Evolutionary conservation across 2,888 invertebrate species (phyloP).

Genomic region (Baccha elongata): DNA sequence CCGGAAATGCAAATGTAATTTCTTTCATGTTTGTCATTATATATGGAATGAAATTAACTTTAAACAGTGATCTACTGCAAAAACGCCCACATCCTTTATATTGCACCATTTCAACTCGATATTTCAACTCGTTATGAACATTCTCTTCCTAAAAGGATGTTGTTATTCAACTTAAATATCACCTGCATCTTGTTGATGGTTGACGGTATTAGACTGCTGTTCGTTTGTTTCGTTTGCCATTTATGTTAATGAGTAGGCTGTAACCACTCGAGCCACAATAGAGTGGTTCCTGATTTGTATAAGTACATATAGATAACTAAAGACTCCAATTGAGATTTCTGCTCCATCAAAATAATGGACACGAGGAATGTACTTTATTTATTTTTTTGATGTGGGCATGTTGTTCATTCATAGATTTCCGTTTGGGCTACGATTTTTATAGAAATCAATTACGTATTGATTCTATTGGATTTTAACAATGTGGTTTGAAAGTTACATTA

Average conservation of each 20-base stretch:
- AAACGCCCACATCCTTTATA: conserved; percentile 66
- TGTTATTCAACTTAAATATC: conserved; percentile 20
- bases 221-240: not conserved
- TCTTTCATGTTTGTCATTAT: not conserved
- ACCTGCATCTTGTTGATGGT: conserved; percentile 24
- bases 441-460: not conserved
- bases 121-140: conserved; percentile 50
- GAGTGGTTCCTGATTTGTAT: not conserved
- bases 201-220: conserved; percentile 8
- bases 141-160: conserved; percentile 48
- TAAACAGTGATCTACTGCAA: conserved; percentile 22
- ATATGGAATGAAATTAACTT: conserved; percentile 34
- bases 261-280: conserved; percentile 7
- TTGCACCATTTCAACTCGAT: conserved; percentile 56
- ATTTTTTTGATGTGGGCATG: conserved; percentile 44
- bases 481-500: no score
- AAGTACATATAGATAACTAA: not conserved
- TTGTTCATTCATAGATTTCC: conserved; percentile 55
- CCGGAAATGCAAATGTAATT: conserved; percentile 35
- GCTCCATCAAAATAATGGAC: conserved; percentile 23
- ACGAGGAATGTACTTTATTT: conserved; percentile 14
- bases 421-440: not conserved
- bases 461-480: no score
- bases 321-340: conserved; percentile 20
- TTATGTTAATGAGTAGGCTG: conserved; percentile 46